These are phyloP conservation scores for Alouatta palliata DNA, from an alignment of 2,113 vertebrate genomes.

Conservation along the genomic window DNA sequence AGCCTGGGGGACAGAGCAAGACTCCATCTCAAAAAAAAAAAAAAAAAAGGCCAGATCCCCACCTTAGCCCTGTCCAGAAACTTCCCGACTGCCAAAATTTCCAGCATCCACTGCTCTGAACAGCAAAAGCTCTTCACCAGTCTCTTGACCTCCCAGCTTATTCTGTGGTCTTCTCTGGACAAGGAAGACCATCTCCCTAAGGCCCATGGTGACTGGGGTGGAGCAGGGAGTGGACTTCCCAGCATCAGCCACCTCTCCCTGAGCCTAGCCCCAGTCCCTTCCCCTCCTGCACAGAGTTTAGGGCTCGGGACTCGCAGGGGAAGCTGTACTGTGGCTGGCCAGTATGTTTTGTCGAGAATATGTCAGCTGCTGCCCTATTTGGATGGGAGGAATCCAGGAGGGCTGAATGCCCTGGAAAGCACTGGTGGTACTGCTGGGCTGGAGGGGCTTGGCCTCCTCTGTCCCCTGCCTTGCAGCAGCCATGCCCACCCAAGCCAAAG, in stretches of 20 bases:
- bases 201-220: not conserved
- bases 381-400: too few species aligned
- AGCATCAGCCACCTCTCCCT: not conserved
- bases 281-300: not conserved
- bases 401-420: not conserved
- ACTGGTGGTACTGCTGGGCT: not conserved
- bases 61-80: not conserved
- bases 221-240: not conserved
- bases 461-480: not conserved
- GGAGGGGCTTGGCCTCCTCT: not conserved
- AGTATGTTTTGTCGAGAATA: not conserved
- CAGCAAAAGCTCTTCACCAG: not conserved
- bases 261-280: not conserved
- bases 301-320: not conserved
- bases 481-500: not conserved
- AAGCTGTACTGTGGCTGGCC: not conserved
- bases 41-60: too few species aligned
- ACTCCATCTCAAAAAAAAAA: too few species aligned
- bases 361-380: not conserved
- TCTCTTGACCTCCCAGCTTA: not conserved
- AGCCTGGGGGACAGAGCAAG: too few species aligned
- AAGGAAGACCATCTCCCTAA: not conserved
- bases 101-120: not conserved
- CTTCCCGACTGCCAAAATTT: not conserved
- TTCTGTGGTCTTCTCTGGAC: not conserved